Percentiles rank a stretch among this genome's conserved stretches.
These are phyloP conservation scores for Micromussa lordhowensis DNA, from an alignment of 92 coral and sea anemone genomes.

Conservation along the genomic window DNA sequence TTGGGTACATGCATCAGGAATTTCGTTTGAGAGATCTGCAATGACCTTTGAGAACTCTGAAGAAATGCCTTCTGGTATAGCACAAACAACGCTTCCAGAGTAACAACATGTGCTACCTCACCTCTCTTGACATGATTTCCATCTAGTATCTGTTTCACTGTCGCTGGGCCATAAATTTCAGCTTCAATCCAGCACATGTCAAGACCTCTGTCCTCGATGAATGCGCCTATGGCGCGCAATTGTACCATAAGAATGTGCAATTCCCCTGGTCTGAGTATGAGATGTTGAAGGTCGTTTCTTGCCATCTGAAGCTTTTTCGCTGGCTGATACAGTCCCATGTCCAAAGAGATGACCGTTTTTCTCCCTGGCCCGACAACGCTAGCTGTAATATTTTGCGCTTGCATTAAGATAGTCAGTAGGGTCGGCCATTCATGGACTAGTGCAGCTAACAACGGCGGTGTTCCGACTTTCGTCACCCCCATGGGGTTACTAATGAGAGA, in stretches of 20 bases:
- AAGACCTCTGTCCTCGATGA: conserved; percentile 48
- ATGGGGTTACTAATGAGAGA: conserved; percentile 55
- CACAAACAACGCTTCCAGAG: not conserved
- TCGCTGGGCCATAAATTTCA: conserved; percentile 48
- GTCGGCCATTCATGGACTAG: conserved; percentile 66
- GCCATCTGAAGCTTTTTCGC: conserved; percentile 58
- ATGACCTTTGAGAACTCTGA: conserved; percentile 48
- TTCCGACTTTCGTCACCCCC: conserved; percentile 46
- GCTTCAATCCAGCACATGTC: conserved; percentile 57
- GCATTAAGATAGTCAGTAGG: conserved; percentile 51
- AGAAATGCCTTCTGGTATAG: conserved; percentile 12
- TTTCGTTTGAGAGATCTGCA: conserved; percentile 71
- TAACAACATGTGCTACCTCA: not conserved
- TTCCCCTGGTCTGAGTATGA: conserved; percentile 59
- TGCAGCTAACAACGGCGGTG: conserved; percentile 66
- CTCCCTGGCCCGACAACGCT: conserved; percentile 38
- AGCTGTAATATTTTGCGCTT: conserved; percentile 34
- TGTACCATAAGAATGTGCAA: conserved; percentile 51
- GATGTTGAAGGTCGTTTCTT: conserved; percentile 37
- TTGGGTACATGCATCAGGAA: conserved; percentile 52
- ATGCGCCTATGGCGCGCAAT: conserved; percentile 50
- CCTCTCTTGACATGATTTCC: not conserved
- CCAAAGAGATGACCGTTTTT: conserved; percentile 56
- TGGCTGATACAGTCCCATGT: conserved; percentile 53
- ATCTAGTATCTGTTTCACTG: conserved; percentile 46